Base-by-base conservation (phyloP, 2,113 vertebrate species). In the Podarcis cretensis region DNA sequence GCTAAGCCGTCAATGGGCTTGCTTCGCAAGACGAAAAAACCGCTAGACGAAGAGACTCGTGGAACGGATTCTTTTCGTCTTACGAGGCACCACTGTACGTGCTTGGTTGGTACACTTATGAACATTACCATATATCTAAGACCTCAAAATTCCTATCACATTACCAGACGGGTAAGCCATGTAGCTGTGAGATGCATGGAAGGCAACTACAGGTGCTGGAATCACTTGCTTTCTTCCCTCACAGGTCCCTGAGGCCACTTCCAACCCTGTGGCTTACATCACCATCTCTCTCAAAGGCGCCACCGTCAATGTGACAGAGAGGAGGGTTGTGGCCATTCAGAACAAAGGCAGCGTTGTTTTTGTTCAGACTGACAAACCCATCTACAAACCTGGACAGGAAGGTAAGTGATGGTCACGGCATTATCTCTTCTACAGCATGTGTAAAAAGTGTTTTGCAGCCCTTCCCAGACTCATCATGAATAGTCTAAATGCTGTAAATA, bases 311-410 rank as follows among this genome's bases (percentile, higher is more conserved):
- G 9, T 93, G 0, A 40, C 85, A 88, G 95, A 96, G 81, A 75
- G 77, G 8, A 89, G 27, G 6, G 92, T 94, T 0, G 92, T 96
- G 87, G 88, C 95, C 32, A 90, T 97, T 83, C 92, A 93, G 79
- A 85, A 54, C 40, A 66, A 9, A 0, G 90, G 92, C 1, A 95
- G 89, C 54, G 77, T 94, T 3, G 25, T 96, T 85, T 77, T 96
- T 0, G 80, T 96, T 40, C 96, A 96, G 88, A 94, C 95, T 25
- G 96, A 96, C 90, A 96, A 96, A 85, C 91, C 95, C 66, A 90
- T 92, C 80, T 97, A 96, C 93, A 96, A 93, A 83, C 91, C 95
- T 66, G 94, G 93, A 76, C 93, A 97, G 74, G 93, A 6, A 1
- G 95, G 96, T 96, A 84, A 90, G 80, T 89, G 84, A 27, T 10